phyloP scores from a whole-genome alignment of 92 coral and sea anemone species.

The Virgularia gustaviana region DNA sequence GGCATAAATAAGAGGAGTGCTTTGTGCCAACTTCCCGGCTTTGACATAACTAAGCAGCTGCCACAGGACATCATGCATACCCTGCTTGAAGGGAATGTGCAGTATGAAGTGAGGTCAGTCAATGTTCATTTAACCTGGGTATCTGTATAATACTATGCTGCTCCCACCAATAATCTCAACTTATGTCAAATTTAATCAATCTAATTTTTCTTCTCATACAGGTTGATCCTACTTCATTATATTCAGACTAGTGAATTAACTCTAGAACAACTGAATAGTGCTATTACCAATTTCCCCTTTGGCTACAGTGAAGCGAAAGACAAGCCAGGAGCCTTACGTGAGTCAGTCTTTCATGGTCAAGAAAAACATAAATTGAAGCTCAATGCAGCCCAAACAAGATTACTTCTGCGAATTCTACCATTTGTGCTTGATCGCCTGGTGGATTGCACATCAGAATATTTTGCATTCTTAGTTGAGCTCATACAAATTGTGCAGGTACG shows the following conservation, averaged over 20 bases:
- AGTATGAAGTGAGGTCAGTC: neutral
- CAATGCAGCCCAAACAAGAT: conserved; percentile 1
- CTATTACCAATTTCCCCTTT: neutral
- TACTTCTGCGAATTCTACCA: neutral
- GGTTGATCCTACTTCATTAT: conserved; percentile 2
- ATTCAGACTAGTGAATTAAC: neutral
- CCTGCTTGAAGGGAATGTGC: conserved; percentile 1
- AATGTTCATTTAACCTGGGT: too few relatives aligned
- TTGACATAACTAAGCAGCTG: conserved; percentile 8
- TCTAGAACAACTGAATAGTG: neutral
- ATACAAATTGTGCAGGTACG: too few relatives aligned
- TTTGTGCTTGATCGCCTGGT: neutral
- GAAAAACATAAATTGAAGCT: neutral
- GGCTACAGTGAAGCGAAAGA: conserved; percentile 19
- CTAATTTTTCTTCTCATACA: too few relatives aligned
- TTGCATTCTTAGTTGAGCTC: too few relatives aligned
- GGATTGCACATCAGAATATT: too few relatives aligned
- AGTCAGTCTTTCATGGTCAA: neutral
- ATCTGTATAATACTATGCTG: too few relatives aligned
- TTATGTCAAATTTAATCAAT: too few relatives aligned
- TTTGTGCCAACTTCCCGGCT: neutral
- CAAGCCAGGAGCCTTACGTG: conserved; percentile 9
- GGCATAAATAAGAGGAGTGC: conserved; percentile 11
- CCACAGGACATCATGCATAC: conserved; percentile 13
- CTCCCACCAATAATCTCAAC: too few relatives aligned